phyloP scores from a whole-genome alignment of 1,140 invertebrate genomes.

The Hormaphis cornu region DNA sequence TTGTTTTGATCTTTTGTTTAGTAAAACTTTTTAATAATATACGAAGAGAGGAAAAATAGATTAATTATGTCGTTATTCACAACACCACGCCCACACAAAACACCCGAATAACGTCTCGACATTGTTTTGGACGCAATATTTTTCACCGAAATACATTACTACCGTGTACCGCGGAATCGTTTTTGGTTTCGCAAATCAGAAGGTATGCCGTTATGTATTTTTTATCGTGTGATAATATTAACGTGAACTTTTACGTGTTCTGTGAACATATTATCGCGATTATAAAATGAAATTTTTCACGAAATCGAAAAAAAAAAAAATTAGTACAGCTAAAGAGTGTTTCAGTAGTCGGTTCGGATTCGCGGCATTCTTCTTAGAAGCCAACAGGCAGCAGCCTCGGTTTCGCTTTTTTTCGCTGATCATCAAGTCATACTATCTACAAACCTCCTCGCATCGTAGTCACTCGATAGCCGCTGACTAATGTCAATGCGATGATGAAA shows the following conservation, averaged over 20 bases:
- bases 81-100: not conserved
- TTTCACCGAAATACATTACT: not conserved
- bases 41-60: not conserved
- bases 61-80: conserved; percentile 4
- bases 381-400: too few species aligned
- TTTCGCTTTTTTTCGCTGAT: too few species aligned
- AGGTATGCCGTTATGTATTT: too few species aligned
- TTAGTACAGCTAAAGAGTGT: not conserved
- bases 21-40: conserved; percentile 8
- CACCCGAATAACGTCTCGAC: not conserved
- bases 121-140: conserved; percentile 1
- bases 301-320: not conserved
- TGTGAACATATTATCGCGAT: not conserved
- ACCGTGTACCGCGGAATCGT: too few species aligned
- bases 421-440: too few species aligned
- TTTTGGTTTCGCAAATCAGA: not conserved
- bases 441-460: too few species aligned
- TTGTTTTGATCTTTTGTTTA: conserved; percentile 1
- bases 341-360: too few species aligned
- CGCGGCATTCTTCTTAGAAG: too few species aligned
- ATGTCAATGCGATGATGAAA: too few species aligned
- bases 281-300: not conserved
- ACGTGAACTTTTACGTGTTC: not conserved
- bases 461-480: too few species aligned
- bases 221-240: too few species aligned